Evolutionary conservation across 2,113 vertebrate genomes (phyloP), one percentile per base, ranked within the genome.

Genomic region (Pomatostomus ruficeps): DNA sequence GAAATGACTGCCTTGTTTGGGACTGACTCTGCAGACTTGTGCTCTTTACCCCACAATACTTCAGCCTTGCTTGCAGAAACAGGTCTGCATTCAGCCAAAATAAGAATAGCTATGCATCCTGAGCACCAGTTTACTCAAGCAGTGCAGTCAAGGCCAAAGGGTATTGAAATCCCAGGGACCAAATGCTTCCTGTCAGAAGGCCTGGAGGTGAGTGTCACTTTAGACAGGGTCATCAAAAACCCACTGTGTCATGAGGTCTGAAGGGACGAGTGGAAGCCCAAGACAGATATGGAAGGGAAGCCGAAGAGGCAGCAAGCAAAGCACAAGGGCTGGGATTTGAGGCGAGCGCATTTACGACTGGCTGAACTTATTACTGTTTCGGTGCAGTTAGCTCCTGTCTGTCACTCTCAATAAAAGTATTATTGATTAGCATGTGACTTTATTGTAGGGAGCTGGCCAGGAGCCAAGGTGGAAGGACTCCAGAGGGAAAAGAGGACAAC

Each of bases 371-470:
- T 96, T 94, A 89, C 91, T 92, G 93, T 95, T 96, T 89, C 91
- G 6, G 86, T 94, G 94, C 91, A 95, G 89, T 96, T 97, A 96
- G 93, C 94, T 95, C 88, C 75, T 94, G 91, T 92, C 96, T 97
- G 96, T 97, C 96, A 95, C 87, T 95, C 95, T 95, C 95, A 93
- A 95, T 97, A 95, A 97, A 97, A 97, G 92, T 84, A 80, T 95
- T 97, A 97, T 97, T 97, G 97, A 97, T 97, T 96, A 96, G 93
- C 95, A 97, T 97, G 96, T 89, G 91, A 95, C 94, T 97, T 97
- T 95, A 95, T 96, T 97, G 97, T 93, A 58, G 83, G 70, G 92
- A 94, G 80, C 90, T 97, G 96, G 97, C 91, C 0, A 43, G 49
- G 36, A 91, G 89, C 96, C 96, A 94, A 82, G 48, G 78, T 95